phyloP scores from a whole-genome alignment of 1,140 invertebrate genomes.

The Ladona fulva region DNA sequence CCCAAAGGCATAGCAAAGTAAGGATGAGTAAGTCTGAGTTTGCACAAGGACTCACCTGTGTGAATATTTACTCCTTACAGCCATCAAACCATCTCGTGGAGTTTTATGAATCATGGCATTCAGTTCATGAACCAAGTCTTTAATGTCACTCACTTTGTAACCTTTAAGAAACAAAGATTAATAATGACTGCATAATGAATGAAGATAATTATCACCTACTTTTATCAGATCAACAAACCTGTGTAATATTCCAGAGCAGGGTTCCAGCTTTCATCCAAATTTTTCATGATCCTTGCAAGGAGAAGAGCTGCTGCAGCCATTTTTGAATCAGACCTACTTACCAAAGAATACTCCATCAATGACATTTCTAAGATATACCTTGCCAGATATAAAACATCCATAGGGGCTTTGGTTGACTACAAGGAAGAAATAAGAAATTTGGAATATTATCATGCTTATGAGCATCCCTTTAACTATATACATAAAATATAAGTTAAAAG shows the following conservation, averaged over 20 bases:
- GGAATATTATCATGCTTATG: too few species aligned
- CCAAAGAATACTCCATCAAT: slow-evolving; percentile 82
- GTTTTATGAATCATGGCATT: slow-evolving; percentile 69
- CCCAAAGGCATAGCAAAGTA: too few species aligned
- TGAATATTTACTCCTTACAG: slow-evolving; percentile 88
- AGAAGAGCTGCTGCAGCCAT: slow-evolving; percentile 78
- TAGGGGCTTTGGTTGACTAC: slow-evolving; percentile 78
- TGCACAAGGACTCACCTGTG: slow-evolving; percentile 55
- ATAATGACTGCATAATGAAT: neutral
- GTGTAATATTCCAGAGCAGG: slow-evolving; percentile 77
- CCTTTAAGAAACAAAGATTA: slow-evolving; percentile 35
- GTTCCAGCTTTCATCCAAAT: slow-evolving; percentile 57
- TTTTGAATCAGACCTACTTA: slow-evolving; percentile 72
- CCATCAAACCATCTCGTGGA: slow-evolving; percentile 64
- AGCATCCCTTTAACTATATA: too few species aligned
- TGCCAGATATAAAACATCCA: slow-evolving; percentile 86
- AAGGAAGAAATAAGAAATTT: too few species aligned
- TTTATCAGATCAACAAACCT: slow-evolving; percentile 37
- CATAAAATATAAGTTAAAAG: too few species aligned
- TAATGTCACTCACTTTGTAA: slow-evolving; percentile 67
- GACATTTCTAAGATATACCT: slow-evolving; percentile 89
- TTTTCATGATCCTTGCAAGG: slow-evolving; percentile 72
- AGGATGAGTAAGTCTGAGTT: too few species aligned
- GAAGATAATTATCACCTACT: neutral
- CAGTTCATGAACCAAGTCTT: slow-evolving; percentile 56